Evolutionary conservation across 2,113 vertebrate genomes (phyloP), one percentile per base, ranked within the genome.

Genomic region (Erinaceus europaeus): DNA sequence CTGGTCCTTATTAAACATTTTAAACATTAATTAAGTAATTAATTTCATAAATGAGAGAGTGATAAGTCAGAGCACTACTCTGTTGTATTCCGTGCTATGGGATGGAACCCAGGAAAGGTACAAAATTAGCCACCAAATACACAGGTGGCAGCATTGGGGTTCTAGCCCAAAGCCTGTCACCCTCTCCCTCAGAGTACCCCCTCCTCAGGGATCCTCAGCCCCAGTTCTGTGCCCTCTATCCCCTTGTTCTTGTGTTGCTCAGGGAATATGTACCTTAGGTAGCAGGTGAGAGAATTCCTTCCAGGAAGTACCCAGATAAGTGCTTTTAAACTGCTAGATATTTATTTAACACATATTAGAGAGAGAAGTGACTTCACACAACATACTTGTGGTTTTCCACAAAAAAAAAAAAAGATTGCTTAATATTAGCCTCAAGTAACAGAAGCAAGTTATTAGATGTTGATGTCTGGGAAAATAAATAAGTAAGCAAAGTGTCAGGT

Each of bases 361-460:
- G 27, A 21, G 11, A 7, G 25, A 52, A 69, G 38, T 13, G 20
- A 82, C 84, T 88, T 75, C 50, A 71, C 61, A 67, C 50, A 15
- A 72, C 71, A 68, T 48, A 65, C 44, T 88, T 93, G 89, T 79
- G 92, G 91, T 94, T 94, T 92, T 77, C 68, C 78, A 87, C 74
- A 32, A 61, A 74, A 71, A 75, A 89, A 87, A 74, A 32, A 61
- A 74, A 71, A 75, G 89, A 78, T 84, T 93, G 50, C 88, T 82
- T 86, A 84, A 77, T 57, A 21, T 88, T 90, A 89, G 48, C 64
- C 82, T 78, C 80, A 90, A 88, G 62, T 34, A 91, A 79, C 25
- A 81, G 38, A 86, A 86, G 46, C 44, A 65, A 79, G 75, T 82
- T 81, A 75, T 59, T 87, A 75, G 74, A 94, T 90, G 92, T 89